Evolutionary conservation across 2,113 vertebrate species (phyloP), one percentile per base, ranked within the genome.

Genomic region (Clarias batrachus): DNA sequence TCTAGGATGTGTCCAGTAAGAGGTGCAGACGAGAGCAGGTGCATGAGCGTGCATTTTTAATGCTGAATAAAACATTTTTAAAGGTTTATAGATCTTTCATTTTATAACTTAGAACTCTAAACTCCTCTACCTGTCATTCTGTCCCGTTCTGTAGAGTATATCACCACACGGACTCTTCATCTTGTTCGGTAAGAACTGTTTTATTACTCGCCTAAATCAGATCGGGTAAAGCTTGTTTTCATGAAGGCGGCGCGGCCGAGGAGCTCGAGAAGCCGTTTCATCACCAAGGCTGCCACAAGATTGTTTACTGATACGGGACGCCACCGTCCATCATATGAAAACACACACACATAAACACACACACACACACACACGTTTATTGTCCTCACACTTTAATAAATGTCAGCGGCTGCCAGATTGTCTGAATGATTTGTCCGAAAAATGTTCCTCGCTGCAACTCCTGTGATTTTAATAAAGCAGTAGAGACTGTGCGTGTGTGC

Each of bases 161-260:
- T 96, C 96, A 89, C 95, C 96, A 89, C 92, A 96, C 88, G 94
- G 95, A 70, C 96, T 97, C 85, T 97, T 97, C 95, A 97, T 96
- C 90, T 91, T 97, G 0, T 97, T 97, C 94, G 96, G 96, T 97
- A 96, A 96, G 96, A 81, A 71, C 5, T 1, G 25, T 87, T 87
- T 74, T 54, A 88, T 71, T 76, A 79, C 74, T 87, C 59, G 60
- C 30, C 48, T 60, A 68, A 66, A 90, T 88, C 63, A 48, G 59
- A 82, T 90, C 57, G 76, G 84, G 57, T 41, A 19, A 59, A 59
- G 80, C 37, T 65, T 14, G 70, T 84, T 89, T 86, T 86, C 82
- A 82, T 88, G 63, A 89, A 89, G 73, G 65, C 80, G 23, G 82
- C 8, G 30, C 48, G 74, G 41, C 48, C 30, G 9, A 37, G 68